phyloP scores from a whole-genome alignment of 2,113 vertebrate genomes.

The Bathybates hornii region DNA sequence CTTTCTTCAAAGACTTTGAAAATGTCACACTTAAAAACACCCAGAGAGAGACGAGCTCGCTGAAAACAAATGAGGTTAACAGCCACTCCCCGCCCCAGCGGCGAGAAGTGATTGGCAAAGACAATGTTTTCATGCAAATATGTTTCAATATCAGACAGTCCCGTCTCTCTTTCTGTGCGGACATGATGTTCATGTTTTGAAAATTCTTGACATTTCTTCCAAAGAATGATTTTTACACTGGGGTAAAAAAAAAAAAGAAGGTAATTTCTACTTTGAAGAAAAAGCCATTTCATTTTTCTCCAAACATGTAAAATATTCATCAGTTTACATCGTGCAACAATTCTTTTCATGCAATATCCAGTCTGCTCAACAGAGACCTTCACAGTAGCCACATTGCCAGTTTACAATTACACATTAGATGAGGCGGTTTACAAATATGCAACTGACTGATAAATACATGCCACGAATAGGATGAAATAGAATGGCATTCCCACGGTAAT shows the following conservation, averaged over 20 bases:
- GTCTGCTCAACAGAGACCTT: neutral
- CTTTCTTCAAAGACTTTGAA: constrained; percentile 17
- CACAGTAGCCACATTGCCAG: neutral
- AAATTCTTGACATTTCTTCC: neutral
- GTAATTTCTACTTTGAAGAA: neutral
- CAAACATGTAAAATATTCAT: constrained; percentile 5
- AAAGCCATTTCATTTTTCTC: neutral
- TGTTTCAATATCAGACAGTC: neutral
- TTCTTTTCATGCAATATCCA: neutral
- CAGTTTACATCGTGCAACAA: neutral
- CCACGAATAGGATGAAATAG: neutral
- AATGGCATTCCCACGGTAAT: neutral
- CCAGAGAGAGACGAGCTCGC: neutral
- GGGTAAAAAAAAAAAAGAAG: neutral
- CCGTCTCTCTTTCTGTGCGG: neutral
- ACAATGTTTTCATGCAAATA: neutral
- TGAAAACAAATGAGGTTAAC: constrained; percentile 6
- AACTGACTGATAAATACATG: neutral
- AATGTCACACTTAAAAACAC: neutral
- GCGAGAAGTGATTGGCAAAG: neutral
- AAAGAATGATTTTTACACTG: neutral
- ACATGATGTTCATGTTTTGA: neutral
- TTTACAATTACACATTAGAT: neutral
- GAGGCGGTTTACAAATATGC: neutral
- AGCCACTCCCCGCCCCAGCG: neutral